Evolutionary conservation across 2,888 invertebrate species (phyloP).

Genomic region (Lordiphosa fenestrarum): DNA sequence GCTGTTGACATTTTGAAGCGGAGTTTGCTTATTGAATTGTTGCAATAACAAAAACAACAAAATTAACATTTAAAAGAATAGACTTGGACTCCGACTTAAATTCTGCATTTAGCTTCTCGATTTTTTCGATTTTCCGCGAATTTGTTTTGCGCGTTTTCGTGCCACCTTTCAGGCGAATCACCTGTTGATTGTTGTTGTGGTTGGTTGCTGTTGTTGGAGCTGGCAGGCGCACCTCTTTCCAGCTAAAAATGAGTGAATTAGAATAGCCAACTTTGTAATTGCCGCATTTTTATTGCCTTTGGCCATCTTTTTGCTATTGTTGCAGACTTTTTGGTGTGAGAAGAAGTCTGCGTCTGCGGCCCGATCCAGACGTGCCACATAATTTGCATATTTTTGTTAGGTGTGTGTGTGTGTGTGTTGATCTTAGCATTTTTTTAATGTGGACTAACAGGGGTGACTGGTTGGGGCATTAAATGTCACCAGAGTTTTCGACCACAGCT

Average conservation of each 20-base stretch:
- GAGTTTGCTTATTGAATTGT: conserved; percentile 67
- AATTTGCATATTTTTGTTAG: conserved; percentile 35
- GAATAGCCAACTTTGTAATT: conserved; percentile 70
- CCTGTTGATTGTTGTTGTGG: conserved; percentile 56
- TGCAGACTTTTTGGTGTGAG: conserved; percentile 28
- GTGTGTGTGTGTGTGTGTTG: conserved; percentile 5
- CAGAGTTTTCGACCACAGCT: conserved; percentile 3
- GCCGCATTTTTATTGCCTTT: conserved; percentile 63
- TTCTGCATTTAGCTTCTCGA: conserved; percentile 29
- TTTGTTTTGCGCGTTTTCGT: conserved; percentile 69
- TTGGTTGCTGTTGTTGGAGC: conserved; percentile 3
- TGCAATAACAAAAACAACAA: conserved; percentile 40
- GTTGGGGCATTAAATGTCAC: conserved; percentile 34
- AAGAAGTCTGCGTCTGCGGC: conserved; percentile 22
- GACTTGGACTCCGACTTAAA: conserved; percentile 16
- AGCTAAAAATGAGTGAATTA: conserved; percentile 67
- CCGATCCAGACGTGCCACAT: conserved; percentile 26
- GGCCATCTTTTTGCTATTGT: conserved; percentile 24
- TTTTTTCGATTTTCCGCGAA: conserved; percentile 50
- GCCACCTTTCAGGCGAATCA: conserved; percentile 69
- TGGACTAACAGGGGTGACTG: conserved; percentile 24
- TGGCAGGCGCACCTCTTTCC: conserved; percentile 58
- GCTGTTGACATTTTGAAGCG: conserved; percentile 41
- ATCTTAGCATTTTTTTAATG: conserved; percentile 15
- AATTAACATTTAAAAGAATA: conserved; percentile 51